phyloP scores from a whole-genome alignment of 1,140 invertebrate species.

The Papilio polytes region DNA sequence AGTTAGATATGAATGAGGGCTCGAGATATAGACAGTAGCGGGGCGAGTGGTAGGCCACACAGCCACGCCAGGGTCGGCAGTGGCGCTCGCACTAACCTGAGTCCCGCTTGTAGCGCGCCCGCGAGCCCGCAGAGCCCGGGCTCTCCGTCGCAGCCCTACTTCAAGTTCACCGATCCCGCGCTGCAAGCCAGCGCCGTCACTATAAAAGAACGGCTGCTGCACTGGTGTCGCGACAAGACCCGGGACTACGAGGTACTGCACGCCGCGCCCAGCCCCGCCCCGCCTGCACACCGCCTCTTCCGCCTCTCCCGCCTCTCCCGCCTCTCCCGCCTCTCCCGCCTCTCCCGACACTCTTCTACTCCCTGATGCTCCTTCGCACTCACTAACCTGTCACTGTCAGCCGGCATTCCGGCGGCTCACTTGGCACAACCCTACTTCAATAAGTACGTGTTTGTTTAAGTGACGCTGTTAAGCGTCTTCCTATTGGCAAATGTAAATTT shows the following conservation, averaged over 20 bases:
- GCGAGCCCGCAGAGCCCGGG: constrained; percentile 86
- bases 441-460: not conserved
- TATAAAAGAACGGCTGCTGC: constrained; percentile 97
- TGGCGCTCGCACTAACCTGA: constrained; percentile 55
- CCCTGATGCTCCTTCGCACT: constrained; percentile 2
- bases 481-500: constrained; percentile 19
- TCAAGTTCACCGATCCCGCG: constrained; percentile 94
- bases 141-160: constrained; percentile 86
- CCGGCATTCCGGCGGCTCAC: not conserved
- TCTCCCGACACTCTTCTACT: constrained; percentile 49
- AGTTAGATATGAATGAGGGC: not conserved
- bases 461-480: constrained; percentile 31
- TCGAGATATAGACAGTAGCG: not conserved
- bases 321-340: constrained; percentile 33
- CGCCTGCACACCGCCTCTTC: constrained; percentile 17
- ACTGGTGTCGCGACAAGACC: constrained; percentile 98
- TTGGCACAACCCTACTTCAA: not conserved
- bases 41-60: not conserved
- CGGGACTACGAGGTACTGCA: constrained; percentile 95
- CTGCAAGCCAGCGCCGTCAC: constrained; percentile 94
- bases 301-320: constrained; percentile 41
- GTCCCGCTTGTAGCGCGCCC: constrained; percentile 85
- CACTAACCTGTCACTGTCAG: not conserved
- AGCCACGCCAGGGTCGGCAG: not conserved
- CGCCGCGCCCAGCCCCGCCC: constrained; percentile 42